Percentiles rank a stretch among this genome's conserved stretches.
Evolutionary conservation across 2,888 invertebrate species (phyloP).

Genomic region (Zele albiditarsus): DNA sequence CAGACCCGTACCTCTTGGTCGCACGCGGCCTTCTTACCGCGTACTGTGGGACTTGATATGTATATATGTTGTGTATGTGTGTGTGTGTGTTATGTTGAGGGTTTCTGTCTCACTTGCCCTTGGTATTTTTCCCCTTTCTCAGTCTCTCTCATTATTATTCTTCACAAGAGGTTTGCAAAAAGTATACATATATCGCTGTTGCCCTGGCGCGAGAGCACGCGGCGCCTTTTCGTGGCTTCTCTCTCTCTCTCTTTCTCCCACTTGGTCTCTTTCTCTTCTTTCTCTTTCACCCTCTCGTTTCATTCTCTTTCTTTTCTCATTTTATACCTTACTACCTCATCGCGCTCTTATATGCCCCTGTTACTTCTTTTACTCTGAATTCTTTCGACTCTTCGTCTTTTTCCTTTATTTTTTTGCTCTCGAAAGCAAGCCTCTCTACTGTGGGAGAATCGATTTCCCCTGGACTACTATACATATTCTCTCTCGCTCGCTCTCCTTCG

Average conservation of each 20-base stretch:
- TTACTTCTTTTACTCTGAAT: constrained; percentile 39
- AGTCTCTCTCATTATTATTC: constrained; percentile 55
- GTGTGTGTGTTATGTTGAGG: background rate
- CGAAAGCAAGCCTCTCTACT: constrained; percentile 32
- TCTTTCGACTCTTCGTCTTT: constrained; percentile 33
- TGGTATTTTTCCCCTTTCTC: constrained; percentile 40
- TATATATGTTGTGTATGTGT: background rate
- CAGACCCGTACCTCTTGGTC: constrained; percentile 50
- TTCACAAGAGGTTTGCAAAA: constrained; percentile 46
- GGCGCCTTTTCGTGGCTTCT: constrained; percentile 49
- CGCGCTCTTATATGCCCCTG: constrained; percentile 29
- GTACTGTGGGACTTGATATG: constrained; percentile 35
- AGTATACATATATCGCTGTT: constrained; percentile 32
- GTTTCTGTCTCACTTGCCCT: constrained; percentile 39
- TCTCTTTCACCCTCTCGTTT: background rate
- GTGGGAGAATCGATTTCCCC: constrained; percentile 52
- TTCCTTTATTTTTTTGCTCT: constrained; percentile 29
- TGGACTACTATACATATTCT: constrained; percentile 34
- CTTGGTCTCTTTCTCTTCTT: background rate
- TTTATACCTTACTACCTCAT: constrained; percentile 41
- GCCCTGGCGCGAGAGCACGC: constrained; percentile 41
- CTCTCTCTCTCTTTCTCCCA: constrained; percentile 15
- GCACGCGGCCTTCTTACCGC: constrained; percentile 49
- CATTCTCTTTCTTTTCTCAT: constrained; percentile 40
- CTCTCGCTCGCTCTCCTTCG: constrained; percentile 19